A percentile compares a stretch with the other conserved stretches of the same genome.
Conservation (phyloP, 2,888 invertebrate genomes). For the Furcula furcula region DNA sequence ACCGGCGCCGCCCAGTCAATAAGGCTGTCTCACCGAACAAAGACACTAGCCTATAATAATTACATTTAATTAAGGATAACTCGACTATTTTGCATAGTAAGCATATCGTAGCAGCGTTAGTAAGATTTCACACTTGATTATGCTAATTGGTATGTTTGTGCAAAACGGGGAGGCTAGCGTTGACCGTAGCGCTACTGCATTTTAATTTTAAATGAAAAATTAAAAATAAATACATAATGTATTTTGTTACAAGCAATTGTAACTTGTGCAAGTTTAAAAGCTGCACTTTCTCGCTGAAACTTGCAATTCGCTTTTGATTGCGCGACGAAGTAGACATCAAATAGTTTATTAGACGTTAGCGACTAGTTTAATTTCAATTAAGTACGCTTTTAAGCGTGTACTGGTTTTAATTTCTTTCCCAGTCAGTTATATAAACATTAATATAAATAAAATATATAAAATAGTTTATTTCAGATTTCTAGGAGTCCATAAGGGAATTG, state of each 20-base stretch:
- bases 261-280: not conserved
- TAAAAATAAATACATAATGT: not conserved
- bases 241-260: not conserved
- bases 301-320: slow-evolving; percentile 1
- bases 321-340: not conserved
- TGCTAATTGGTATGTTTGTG: slow-evolving; percentile 27
- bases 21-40: slow-evolving; percentile 79
- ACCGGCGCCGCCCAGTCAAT: slow-evolving; percentile 81
- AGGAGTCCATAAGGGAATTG: no score
- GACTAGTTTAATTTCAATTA: not conserved
- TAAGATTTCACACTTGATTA: slow-evolving; percentile 41
- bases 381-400: no score
- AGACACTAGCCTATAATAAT: slow-evolving; percentile 81
- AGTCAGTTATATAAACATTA: no score
- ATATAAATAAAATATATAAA: no score
- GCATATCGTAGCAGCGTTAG: slow-evolving; percentile 54
- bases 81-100: slow-evolving; percentile 67
- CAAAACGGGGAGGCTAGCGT: slow-evolving; percentile 5
- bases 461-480: no score
- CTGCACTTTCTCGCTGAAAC: not conserved
- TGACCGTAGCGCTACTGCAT: slow-evolving; percentile 8
- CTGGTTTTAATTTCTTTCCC: no score
- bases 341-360: not conserved
- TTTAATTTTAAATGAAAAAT: not conserved
- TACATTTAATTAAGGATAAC: slow-evolving; percentile 78